These are phyloP conservation scores for Trypoxylon attenuatum DNA, from an alignment of 2,888 invertebrate genomes.

Conservation along the genomic window DNA sequence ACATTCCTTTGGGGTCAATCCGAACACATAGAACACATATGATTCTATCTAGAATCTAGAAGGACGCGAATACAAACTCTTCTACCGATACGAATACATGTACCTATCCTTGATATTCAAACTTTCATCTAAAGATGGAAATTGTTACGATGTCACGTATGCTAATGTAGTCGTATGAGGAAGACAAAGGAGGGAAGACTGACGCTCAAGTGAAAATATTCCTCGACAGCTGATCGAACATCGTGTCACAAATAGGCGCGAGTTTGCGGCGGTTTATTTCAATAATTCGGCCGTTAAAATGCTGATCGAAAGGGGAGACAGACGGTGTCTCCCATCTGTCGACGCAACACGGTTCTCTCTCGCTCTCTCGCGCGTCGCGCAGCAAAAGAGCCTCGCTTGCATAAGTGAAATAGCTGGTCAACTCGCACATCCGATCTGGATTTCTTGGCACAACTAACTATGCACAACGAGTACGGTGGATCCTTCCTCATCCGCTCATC, in stretches of 20 bases:
- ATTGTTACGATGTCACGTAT: neutral
- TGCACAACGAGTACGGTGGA: conserved; percentile 9
- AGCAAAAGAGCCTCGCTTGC: conserved; percentile 49
- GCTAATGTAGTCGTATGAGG: neutral
- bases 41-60: too few species aligned
- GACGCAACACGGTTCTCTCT: conserved; percentile 53
- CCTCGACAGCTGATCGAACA: conserved; percentile 25
- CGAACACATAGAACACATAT: too few species aligned
- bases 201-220: conserved; percentile 14
- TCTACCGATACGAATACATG: too few species aligned
- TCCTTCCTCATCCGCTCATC: conserved; percentile 32
- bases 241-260: conserved; percentile 40
- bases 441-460: conserved; percentile 55
- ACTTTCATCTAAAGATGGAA: too few species aligned
- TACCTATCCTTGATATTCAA: too few species aligned
- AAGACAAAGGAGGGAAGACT: neutral
- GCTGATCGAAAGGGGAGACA: conserved; percentile 61
- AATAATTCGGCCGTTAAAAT: conserved; percentile 70
- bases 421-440: conserved; percentile 26
- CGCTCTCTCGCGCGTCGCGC: neutral
- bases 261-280: conserved; percentile 60
- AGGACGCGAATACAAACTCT: too few species aligned
- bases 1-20: too few species aligned
- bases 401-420: conserved; percentile 60
- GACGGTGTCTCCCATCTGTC: conserved; percentile 61